Conservation (phyloP, 2,888 invertebrate species). For the Drosophila vallismaia region DNA sequence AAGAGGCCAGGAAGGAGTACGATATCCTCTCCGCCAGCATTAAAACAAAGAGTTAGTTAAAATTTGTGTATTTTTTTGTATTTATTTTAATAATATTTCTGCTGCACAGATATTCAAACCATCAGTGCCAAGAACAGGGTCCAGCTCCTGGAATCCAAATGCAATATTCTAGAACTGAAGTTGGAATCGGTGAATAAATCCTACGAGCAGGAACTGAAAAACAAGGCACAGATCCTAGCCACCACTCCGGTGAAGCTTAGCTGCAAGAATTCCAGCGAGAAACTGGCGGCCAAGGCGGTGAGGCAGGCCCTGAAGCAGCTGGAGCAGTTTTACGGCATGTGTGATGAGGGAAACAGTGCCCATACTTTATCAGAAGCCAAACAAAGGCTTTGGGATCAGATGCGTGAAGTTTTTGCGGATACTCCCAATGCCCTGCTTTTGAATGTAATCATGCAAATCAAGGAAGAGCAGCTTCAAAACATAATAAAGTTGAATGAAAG, state of each 20-base stretch:
- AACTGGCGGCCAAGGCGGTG: slow-evolving; percentile 67
- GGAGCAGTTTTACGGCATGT: slow-evolving; percentile 75
- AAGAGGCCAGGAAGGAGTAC: slow-evolving; percentile 66
- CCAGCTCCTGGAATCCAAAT: slow-evolving; percentile 62
- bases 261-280: slow-evolving; percentile 75
- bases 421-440: slow-evolving; percentile 80
- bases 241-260: slow-evolving; percentile 80
- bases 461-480: slow-evolving; percentile 81
- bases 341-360: slow-evolving; percentile 51
- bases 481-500: slow-evolving; percentile 69
- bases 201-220: slow-evolving; percentile 66
- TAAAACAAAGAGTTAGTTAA: slow-evolving; percentile 79
- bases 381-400: slow-evolving; percentile 75
- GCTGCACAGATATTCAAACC: slow-evolving; percentile 75
- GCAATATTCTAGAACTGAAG: slow-evolving; percentile 76
- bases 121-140: slow-evolving; percentile 71
- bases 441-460: slow-evolving; percentile 77
- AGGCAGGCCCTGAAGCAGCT: slow-evolving; percentile 75
- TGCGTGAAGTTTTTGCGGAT: slow-evolving; percentile 76
- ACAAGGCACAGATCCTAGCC: slow-evolving; percentile 63
- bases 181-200: slow-evolving; percentile 60
- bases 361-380: slow-evolving; percentile 68
- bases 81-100: not conserved
- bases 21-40: slow-evolving; percentile 71
- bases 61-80: no score